phyloP scores from a whole-genome alignment of 2,888 invertebrate species.

The Bhutanitis thaidina region DNA sequence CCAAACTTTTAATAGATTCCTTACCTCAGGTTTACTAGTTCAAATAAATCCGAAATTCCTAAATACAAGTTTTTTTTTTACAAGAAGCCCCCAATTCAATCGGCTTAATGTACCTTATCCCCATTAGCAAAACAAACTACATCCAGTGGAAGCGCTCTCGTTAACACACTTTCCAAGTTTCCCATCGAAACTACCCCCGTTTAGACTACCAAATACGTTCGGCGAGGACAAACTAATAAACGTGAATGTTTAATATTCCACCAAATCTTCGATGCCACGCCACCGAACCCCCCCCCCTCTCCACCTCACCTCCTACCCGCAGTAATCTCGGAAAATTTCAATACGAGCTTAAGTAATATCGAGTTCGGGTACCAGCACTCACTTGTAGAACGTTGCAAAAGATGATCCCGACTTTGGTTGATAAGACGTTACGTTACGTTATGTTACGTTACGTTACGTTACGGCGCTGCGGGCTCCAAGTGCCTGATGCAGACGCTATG shows the following conservation, averaged over 20 bases:
- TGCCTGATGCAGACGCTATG: constrained; percentile 58
- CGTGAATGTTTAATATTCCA: constrained; percentile 77
- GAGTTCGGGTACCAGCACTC: constrained; percentile 44
- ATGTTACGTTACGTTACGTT: too few species aligned
- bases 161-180: constrained; percentile 75
- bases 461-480: constrained; percentile 26
- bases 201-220: constrained; percentile 70
- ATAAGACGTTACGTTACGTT: constrained; percentile 43
- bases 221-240: constrained; percentile 76
- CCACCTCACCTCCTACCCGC: too few species aligned
- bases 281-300: constrained; percentile 32
- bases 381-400: constrained; percentile 43
- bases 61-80: too few species aligned
- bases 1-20: too few species aligned
- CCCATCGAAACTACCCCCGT: constrained; percentile 68
- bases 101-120: constrained; percentile 48
- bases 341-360: constrained; percentile 70
- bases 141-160: constrained; percentile 52
- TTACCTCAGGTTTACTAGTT: too few species aligned
- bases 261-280: constrained; percentile 56
- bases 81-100: constrained; percentile 46
- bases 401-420: constrained; percentile 29
- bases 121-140: constrained; percentile 65
- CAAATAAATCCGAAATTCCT: too few species aligned
- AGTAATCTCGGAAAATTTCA: too few species aligned